phyloP scores from a whole-genome alignment of 64 coral and sea anemone genomes.

The Stylophora pistillata region DNA sequence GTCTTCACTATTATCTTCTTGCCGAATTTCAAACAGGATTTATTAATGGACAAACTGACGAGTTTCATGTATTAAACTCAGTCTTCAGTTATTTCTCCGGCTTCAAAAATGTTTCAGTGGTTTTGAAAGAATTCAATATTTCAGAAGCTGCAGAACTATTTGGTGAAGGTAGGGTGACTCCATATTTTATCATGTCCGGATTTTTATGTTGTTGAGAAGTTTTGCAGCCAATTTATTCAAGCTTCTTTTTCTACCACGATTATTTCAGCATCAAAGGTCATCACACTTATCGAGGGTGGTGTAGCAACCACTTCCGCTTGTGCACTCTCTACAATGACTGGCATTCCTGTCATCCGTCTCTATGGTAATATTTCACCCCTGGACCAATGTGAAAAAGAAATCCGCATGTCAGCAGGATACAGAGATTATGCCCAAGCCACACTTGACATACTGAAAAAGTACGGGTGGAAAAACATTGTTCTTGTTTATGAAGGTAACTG shows the following conservation, averaged over 20 bases:
- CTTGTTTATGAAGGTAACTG: slow-evolving; percentile 14
- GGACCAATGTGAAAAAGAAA: not conserved
- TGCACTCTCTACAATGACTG: slow-evolving; percentile 18
- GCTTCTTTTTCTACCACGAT: not conserved
- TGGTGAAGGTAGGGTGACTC: too few species aligned
- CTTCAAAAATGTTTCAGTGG: too few species aligned
- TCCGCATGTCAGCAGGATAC: slow-evolving; percentile 35
- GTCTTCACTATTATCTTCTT: too few species aligned
- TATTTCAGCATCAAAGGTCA: not conserved
- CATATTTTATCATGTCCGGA: too few species aligned
- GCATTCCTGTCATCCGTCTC: slow-evolving; percentile 50
- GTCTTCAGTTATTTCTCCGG: too few species aligned
- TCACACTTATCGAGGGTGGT: not conserved
- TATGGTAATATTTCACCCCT: not conserved
- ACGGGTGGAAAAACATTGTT: slow-evolving; percentile 15
- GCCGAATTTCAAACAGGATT: too few species aligned
- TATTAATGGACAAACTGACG: too few species aligned
- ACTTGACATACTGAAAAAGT: slow-evolving; percentile 1
- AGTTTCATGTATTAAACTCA: too few species aligned
- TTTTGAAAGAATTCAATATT: too few species aligned
- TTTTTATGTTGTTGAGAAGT: too few species aligned
- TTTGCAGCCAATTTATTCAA: too few species aligned
- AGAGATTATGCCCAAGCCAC: slow-evolving; percentile 30
- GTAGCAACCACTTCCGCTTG: not conserved
- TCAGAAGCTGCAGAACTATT: too few species aligned